These are phyloP conservation scores for Chrysina gloriosa DNA, from an alignment of 2,888 invertebrate species.

Conservation along the genomic window DNA sequence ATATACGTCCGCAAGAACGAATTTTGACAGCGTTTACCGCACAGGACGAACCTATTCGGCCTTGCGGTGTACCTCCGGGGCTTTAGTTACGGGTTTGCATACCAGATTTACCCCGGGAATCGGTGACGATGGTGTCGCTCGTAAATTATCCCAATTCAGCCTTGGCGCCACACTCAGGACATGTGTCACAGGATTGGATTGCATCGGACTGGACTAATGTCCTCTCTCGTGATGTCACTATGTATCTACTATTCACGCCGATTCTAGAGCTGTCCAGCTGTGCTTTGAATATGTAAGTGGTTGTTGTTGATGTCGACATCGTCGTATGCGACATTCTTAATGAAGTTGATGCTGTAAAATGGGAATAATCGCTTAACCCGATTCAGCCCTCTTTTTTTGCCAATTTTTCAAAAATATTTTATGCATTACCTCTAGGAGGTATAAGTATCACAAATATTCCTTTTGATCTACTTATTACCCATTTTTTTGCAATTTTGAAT, in stretches of 20 bases:
- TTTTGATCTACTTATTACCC: too few species aligned
- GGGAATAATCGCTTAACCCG: too few species aligned
- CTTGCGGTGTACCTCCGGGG: slow-evolving; percentile 30
- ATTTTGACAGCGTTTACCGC: slow-evolving; percentile 26
- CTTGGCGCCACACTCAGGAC: slow-evolving; percentile 54
- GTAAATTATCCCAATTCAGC: slow-evolving; percentile 51
- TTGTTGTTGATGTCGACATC: too few species aligned
- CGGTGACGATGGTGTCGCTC: slow-evolving; percentile 42
- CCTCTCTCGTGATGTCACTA: neutral
- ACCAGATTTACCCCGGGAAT: slow-evolving; percentile 46
- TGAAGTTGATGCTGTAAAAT: too few species aligned
- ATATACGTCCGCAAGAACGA: neutral
- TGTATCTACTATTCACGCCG: neutral
- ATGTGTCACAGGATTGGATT: slow-evolving; percentile 53
- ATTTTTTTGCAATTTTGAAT: too few species aligned
- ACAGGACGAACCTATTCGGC: slow-evolving; percentile 19
- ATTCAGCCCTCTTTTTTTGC: too few species aligned
- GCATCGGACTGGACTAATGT: slow-evolving; percentile 40
- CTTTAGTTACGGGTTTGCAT: slow-evolving; percentile 36
- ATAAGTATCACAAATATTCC: too few species aligned
- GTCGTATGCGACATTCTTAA: too few species aligned
- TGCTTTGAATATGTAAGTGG: too few species aligned
- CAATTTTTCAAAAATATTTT: too few species aligned
- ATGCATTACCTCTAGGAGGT: too few species aligned
- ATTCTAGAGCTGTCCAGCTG: neutral